Conservation (phyloP, 37 sponge, comb jelly and placozoan genomes). For the Ianthella basta region DNA sequence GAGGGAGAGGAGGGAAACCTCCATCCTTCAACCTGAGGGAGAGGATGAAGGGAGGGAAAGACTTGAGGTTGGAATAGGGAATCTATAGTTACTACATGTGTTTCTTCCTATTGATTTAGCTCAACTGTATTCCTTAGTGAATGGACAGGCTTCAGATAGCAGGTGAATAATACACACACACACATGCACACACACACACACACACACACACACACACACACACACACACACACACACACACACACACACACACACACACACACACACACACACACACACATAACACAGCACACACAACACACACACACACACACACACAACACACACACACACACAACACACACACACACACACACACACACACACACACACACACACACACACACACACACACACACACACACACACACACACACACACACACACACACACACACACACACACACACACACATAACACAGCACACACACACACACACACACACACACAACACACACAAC, state of each 20-base stretch:
- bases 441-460: not conserved
- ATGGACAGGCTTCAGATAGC: not conserved
- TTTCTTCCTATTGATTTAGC: too few species aligned
- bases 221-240: not conserved
- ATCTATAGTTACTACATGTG: not conserved
- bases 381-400: not conserved
- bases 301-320: not conserved
- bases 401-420: not conserved
- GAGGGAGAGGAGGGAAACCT: not conserved
- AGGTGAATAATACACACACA: not conserved
- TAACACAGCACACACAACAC: slow-evolving; percentile 16
- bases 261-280: too few species aligned
- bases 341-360: not conserved
- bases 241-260: too few species aligned
- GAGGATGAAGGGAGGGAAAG: not conserved
- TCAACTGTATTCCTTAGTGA: not conserved
- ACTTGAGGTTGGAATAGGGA: not conserved
- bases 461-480: slow-evolving; percentile 6
- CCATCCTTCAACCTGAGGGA: too few species aligned
- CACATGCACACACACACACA: not conserved
- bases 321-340: slow-evolving; percentile 11
- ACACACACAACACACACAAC: not conserved
- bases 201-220: not conserved
- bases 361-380: not conserved
- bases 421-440: slow-evolving; percentile 10